Evolutionary conservation across 2,797 vertebrate genomes (phyloP), one percentile per base, ranked within the genome.

Genomic region (Catharus ustulatus): DNA sequence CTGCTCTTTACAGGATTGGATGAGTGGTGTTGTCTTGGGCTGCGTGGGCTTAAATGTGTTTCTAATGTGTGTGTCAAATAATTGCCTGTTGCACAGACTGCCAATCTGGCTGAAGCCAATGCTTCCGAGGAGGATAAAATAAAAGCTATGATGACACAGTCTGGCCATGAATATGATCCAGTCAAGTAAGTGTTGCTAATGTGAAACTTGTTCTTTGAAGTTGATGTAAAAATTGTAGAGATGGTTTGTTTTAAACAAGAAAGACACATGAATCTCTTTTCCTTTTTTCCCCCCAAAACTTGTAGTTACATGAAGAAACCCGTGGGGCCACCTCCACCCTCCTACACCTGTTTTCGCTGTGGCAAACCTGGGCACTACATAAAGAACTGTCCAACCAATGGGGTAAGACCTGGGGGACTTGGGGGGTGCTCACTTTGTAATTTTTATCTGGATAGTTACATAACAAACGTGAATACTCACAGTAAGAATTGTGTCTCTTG

Each of bases 71-170:
- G 94, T 98, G 97, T 98, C 97, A 98, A 98, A 98, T 97, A 98
- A 98, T 98, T 98, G 89, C 98, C 98, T 98, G 97, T 98, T 98
- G 97, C 98, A 98, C 98, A 99, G 99, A 99, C 99, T 94, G 98
- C 98, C 97, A 99, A 99, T 98, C 98, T 99, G 97, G 99, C 98
- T 96, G 98, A 99, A 98, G 98, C 98, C 52, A 98, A 99, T 94
- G 99, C 98, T 96, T 98, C 99, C 27, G 99, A 99, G 96, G 99
- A 99, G 96, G 99, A 99, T 98, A 99, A 99, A 98, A 99, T 99
- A 97, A 99, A 98, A 98, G 98, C 98, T 89, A 98, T 99, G 98
- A 99, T 99, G 97, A 98, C 98, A 90, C 99, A 99, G 98, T 99
- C 98, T 96, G 97, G 97, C 97, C 99, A 99, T 94, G 99, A 99